Percentiles rank a stretch among this genome's conserved stretches.
Conservation (phyloP, 2,113 vertebrate genomes). For the Rhinoderma darwinii region DNA sequence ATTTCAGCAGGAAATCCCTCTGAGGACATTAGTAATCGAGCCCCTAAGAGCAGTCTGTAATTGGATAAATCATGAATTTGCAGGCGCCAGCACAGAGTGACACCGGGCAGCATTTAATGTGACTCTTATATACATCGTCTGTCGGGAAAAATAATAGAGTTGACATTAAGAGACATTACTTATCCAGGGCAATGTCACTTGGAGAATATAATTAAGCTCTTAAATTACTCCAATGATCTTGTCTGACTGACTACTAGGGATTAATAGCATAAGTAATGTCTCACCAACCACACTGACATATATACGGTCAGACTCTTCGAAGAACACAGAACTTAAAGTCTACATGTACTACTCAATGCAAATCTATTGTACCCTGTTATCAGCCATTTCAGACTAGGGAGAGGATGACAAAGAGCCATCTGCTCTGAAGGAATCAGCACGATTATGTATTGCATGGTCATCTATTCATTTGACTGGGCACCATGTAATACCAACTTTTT, state of each 20-base stretch:
- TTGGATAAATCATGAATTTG: background rate
- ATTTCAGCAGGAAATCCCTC: background rate
- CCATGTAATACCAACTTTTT: too few species aligned
- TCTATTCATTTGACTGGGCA: too few species aligned
- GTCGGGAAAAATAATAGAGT: background rate
- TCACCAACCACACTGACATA: background rate
- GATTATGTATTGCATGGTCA: too few species aligned
- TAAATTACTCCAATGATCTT: background rate
- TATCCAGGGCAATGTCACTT: background rate
- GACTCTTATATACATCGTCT: background rate
- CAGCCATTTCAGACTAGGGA: too few species aligned
- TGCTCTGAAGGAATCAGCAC: too few species aligned
- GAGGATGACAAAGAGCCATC: too few species aligned
- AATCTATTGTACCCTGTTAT: too few species aligned
- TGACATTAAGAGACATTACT: slow-evolving; percentile 7
- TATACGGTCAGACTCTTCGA: too few species aligned
- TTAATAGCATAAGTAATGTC: background rate
- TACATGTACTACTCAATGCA: too few species aligned
- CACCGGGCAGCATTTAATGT: background rate
- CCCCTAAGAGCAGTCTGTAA: background rate
- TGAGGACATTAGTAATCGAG: background rate
- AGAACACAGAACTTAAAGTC: too few species aligned
- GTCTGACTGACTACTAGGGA: background rate
- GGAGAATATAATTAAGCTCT: background rate
- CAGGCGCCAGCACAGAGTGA: background rate